Conservation (phyloP, 2,888 invertebrate species). For the Agrotis clavis region DNA sequence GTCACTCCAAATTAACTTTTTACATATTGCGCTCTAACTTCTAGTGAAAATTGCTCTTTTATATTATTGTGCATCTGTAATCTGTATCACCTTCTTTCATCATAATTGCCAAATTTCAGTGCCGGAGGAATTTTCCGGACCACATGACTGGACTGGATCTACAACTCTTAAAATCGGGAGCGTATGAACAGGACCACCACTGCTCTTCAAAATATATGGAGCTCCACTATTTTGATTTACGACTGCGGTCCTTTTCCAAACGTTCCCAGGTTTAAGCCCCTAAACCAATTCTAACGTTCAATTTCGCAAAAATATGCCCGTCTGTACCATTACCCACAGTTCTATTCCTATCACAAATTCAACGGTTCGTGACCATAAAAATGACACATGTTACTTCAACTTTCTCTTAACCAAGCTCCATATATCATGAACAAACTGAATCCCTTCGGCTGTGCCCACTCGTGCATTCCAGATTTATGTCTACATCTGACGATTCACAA, state of each 20-base stretch:
- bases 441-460: constrained; percentile 53
- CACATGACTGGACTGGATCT: too few species aligned
- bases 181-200: neutral
- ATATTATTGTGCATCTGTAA: too few species aligned
- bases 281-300: constrained; percentile 54
- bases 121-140: too few species aligned
- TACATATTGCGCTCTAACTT: too few species aligned
- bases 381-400: constrained; percentile 64
- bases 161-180: neutral
- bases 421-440: constrained; percentile 66
- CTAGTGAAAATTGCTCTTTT: too few species aligned
- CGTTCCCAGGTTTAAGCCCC: constrained; percentile 15
- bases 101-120: too few species aligned
- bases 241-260: constrained; percentile 10
- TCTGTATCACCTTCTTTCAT: too few species aligned
- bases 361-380: constrained; percentile 60
- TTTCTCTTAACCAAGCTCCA: constrained; percentile 58
- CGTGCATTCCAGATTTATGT: constrained; percentile 69
- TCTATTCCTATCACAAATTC: constrained; percentile 55
- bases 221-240: constrained; percentile 44
- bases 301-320: constrained; percentile 56
- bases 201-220: neutral
- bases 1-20: too few species aligned
- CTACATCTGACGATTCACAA: constrained; percentile 51
- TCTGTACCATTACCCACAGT: constrained; percentile 57